Percentiles rank a stretch among this genome's conserved stretches.
Evolutionary conservation across 2,113 vertebrate genomes (phyloP).

Genomic region (Pollimyrus isidori): DNA sequence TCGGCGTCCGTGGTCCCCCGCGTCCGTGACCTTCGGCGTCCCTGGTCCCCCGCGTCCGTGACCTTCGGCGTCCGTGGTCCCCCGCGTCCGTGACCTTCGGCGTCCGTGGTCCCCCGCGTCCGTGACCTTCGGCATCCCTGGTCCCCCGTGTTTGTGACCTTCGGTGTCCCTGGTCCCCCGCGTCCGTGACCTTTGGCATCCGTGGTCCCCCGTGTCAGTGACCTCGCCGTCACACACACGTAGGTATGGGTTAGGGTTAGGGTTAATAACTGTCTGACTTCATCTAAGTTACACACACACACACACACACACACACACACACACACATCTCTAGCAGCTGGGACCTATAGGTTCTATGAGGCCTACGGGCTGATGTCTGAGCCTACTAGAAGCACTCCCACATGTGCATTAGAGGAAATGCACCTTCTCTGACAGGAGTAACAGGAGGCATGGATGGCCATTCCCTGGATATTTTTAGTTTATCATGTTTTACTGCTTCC

Average conservation of each 20-base stretch:
- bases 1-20: too few species aligned
- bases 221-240: neutral
- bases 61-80: too few species aligned
- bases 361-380: neutral
- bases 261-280: neutral
- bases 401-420: neutral
- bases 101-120: too few species aligned
- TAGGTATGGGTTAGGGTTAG: neutral
- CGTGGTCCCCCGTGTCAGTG: too few species aligned
- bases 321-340: neutral
- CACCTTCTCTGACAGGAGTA: neutral
- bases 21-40: too few species aligned
- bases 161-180: too few species aligned
- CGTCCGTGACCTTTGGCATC: too few species aligned
- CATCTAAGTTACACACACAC: neutral
- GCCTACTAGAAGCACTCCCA: too few species aligned
- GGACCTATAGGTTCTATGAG: neutral
- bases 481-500: neutral
- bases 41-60: too few species aligned
- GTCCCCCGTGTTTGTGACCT: too few species aligned
- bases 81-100: too few species aligned
- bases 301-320: neutral
- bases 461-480: neutral
- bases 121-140: too few species aligned
- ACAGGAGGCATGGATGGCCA: neutral